phyloP scores from a whole-genome alignment of 1,140 invertebrate genomes.

The Watersipora subatra region DNA sequence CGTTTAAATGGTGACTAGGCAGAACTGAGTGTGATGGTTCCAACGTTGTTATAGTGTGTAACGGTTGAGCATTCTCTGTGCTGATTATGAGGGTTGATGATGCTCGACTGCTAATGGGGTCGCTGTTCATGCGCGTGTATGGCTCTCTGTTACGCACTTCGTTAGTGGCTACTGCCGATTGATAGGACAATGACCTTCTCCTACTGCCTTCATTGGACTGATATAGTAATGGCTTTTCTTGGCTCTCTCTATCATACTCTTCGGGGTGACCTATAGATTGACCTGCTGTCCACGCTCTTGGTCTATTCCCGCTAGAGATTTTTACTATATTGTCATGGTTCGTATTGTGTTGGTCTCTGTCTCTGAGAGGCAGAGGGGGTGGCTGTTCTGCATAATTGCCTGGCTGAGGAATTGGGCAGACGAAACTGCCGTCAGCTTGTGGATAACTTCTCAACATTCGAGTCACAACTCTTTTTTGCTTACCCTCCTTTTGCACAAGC shows the following conservation, averaged over 20 bases:
- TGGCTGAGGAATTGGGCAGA: neutral
- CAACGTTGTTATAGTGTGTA: neutral
- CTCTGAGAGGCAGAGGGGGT: neutral
- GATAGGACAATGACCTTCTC: neutral
- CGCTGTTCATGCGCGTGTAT: neutral
- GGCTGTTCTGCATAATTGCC: neutral
- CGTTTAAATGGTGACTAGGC: too few relatives aligned
- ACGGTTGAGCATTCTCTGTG: too few relatives aligned
- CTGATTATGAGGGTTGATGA: too few relatives aligned
- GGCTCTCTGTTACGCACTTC: neutral
- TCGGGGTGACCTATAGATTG: too few relatives aligned
- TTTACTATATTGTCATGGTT: too few relatives aligned
- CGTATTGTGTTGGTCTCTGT: neutral
- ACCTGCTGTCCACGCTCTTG: too few relatives aligned
- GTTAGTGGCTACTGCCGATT: neutral
- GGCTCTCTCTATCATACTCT: neutral
- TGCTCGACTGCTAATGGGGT: neutral
- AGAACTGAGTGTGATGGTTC: neutral
- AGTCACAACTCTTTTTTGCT: neutral
- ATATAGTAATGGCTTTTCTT: neutral
- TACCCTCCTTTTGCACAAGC: neutral
- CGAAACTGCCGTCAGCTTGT: neutral
- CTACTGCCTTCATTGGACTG: neutral
- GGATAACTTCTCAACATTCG: neutral
- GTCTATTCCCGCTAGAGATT: too few relatives aligned